These are phyloP conservation scores for Genyomyrus donnyi DNA, from an alignment of 2,113 vertebrate species.

Conservation along the genomic window DNA sequence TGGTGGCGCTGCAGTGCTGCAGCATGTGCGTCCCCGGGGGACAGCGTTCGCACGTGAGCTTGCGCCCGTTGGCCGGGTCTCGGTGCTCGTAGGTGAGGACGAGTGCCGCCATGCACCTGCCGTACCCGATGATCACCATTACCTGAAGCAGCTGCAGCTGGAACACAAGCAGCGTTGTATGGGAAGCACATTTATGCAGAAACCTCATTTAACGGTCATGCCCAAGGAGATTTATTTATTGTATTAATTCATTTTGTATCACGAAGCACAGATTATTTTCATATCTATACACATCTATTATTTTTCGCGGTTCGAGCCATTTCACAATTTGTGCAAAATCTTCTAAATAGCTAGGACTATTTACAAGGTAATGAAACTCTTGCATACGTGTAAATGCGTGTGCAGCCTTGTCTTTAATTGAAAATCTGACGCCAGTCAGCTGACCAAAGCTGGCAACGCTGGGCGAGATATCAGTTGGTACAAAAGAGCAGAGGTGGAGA, in stretches of 20 bases:
- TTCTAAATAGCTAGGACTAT: not conserved
- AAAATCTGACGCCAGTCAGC: too few species aligned
- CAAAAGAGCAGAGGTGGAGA: too few species aligned
- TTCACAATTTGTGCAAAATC: not conserved
- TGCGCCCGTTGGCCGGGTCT: constrained; percentile 22
- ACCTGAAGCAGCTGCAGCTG: not conserved
- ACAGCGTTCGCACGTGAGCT: constrained; percentile 45
- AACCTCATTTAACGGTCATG: not conserved
- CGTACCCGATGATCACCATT: not conserved
- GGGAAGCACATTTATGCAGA: not conserved
- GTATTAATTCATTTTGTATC: not conserved
- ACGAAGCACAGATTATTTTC: not conserved
- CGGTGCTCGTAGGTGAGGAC: constrained; percentile 14
- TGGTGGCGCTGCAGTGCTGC: constrained; percentile 32
- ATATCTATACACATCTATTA: not conserved
- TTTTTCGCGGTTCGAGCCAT: not conserved
- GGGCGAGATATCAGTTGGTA: too few species aligned
- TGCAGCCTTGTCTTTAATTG: too few species aligned
- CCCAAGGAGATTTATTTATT: not conserved
- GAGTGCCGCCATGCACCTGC: accelerated
- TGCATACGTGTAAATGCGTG: too few species aligned
- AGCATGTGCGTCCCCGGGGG: constrained; percentile 37
- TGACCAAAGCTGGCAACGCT: too few species aligned
- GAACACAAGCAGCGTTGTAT: not conserved
- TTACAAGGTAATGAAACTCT: not conserved